Base-by-base conservation (phyloP, 2,797 vertebrate species). In the Otolemur crassicaudatus region DNA sequence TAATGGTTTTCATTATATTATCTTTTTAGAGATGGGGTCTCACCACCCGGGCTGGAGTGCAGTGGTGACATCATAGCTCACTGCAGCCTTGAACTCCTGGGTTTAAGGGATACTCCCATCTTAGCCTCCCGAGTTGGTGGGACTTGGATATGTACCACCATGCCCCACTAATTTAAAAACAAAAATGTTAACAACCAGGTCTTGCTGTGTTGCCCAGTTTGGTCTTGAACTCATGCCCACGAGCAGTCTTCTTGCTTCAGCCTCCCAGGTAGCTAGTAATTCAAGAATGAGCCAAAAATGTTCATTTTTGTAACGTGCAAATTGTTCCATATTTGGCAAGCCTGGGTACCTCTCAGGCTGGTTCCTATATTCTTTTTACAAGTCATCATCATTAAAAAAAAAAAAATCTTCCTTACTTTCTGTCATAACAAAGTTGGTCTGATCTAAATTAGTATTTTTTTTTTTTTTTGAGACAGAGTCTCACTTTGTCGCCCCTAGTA, bases 301-400 rank as follows among this genome's bases (percentile, higher is more conserved):
- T 94, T 91, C 20, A n/a, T 89, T 56, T 46, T 83, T 53, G 87
- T 90, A 34, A 72, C 80, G 49, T 17, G 53, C 53, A 85, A 73
- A 46, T 83, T 95, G 19, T 89, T 83, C 53, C 46, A 60, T 80
- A 40, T 87, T 92, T 95, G 53, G 82, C 23, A 16, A 82, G n/a
- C 49, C 49, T 70, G 70, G 80, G 3, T 46, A 76, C 34, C 19
- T 13, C 58, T 46, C n/a, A 81, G 49, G n/a, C 56, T 95, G 31
- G 73, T 81, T 86, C 53, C 46, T 94, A 0, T 79, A 34, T 91
- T 96, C 67, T 82, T 73, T 79, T 77, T 31, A 67, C 17, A 86
- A 79, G 27, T 0, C 31, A 43, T 31, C 11, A 49, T 34, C 7
- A 56, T 49, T 81, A 0, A 19, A 34, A 34, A 90, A 61, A 29